Evolutionary conservation across 2,797 vertebrate genomes (phyloP).

Genomic region (Sebastes miniatus): DNA sequence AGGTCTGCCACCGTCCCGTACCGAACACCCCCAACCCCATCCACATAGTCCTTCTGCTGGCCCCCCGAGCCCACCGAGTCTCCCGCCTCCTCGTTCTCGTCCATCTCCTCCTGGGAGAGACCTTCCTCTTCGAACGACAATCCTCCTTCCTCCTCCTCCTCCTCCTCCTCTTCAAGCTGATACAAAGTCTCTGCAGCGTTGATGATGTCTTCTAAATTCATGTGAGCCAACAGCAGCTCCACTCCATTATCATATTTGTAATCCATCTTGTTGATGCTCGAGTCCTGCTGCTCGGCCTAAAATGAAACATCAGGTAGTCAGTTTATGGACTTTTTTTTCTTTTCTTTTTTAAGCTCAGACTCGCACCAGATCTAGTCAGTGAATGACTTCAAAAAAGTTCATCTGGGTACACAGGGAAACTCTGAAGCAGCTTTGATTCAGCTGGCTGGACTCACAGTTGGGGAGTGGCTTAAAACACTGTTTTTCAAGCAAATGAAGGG

Average conservation of each 20-base stretch:
- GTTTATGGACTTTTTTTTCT: background rate
- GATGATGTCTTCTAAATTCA: conserved; percentile 92
- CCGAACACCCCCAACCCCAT: conserved; percentile 76
- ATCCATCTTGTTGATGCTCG: conserved; percentile 87
- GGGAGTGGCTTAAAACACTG: conserved; percentile 38
- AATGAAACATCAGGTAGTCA: conserved; percentile 43
- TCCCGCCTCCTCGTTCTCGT: conserved; percentile 81
- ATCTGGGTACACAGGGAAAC: background rate
- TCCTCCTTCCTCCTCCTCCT: conserved; percentile 61
- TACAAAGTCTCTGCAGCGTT: conserved; percentile 91
- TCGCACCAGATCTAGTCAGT: background rate
- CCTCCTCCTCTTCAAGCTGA: conserved; percentile 81
- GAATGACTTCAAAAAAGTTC: background rate
- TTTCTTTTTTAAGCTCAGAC: background rate
- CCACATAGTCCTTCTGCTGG: conserved; percentile 64
- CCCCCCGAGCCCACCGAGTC: conserved; percentile 71
- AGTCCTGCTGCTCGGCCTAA: conserved; percentile 58
- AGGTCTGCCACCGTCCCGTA: conserved; percentile 91
- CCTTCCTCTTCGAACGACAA: conserved; percentile 83
- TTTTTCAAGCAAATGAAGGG: conserved; percentile 64
- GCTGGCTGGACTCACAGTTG: background rate
- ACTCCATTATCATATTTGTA: conserved; percentile 90
- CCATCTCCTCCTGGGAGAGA: conserved; percentile 84
- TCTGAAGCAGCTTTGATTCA: background rate
- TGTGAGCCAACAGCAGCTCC: conserved; percentile 88